Evolutionary conservation across 2,797 vertebrate species (phyloP), one percentile per base, ranked within the genome.

Genomic region (Aeoliscus strigatus): DNA sequence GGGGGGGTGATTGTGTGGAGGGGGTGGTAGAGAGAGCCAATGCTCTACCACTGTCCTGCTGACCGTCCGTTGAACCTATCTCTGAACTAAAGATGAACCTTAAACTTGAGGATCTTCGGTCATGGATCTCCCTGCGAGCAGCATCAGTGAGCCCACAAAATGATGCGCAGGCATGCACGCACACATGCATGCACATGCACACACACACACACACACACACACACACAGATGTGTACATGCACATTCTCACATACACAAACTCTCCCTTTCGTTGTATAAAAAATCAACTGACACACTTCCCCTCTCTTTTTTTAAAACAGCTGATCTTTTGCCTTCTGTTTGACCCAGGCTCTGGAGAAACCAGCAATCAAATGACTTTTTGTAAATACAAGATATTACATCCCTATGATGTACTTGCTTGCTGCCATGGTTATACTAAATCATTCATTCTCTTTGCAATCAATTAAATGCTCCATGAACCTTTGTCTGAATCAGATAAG

Each of bases 41-140:
- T 49, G 78, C 63, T 64, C 67, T 66, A 63, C 27, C 69, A 55
- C 66, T 70, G 75, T 77, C 79, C 78, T 16, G 77, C 71, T 89
- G 88, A 89, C 89, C 87, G 82, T 27, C 71, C 38, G 73, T 54
- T 89, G 88, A 89, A 89, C 88, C 80, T 76, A 64, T 35, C 69
- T 45, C 70, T 90, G 87, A 89, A 89, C 89, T 89, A 70, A 76
- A 61, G 71, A 82, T 89, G 88, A 90, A 90, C 89, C 77, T 72
- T 79, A 77, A 86, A 89, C 84, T 88, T 86, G 84, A 86, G 77
- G 76, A 83, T 82, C 74, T 67, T 51, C 60, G 61, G 77, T 86
- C 84, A 86, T 78, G 40, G 79, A 79, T 87, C 79, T 86, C 84
- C 80, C 86, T 78, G 79, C 75, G 83, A 87, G 18, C 18, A 6